Conservation (phyloP, 1,140 invertebrate species). For the Parapsyche elsis region DNA sequence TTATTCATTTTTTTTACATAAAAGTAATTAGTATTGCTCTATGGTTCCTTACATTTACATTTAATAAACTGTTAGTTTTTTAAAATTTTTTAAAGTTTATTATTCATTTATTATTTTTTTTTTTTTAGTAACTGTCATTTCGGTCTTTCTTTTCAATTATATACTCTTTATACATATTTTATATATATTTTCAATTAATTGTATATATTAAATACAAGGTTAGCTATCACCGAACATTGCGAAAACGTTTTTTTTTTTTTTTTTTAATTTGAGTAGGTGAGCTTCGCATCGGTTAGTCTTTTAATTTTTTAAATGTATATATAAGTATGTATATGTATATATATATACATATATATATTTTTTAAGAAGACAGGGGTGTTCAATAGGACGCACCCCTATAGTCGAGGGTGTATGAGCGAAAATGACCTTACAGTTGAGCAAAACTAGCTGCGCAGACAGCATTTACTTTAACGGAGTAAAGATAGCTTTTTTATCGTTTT, state of each 20-base stretch:
- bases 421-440: constrained; percentile 43
- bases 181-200: constrained; percentile 45
- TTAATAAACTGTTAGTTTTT: constrained; percentile 16
- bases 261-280: background rate
- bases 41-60: constrained; percentile 50
- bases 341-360: constrained; percentile 39
- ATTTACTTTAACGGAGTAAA: background rate
- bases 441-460: constrained; percentile 21
- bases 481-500: background rate
- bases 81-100: background rate
- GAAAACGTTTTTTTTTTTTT: background rate
- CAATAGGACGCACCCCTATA: constrained; percentile 28
- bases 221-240: no score
- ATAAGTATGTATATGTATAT: constrained; percentile 33
- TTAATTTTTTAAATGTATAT: constrained; percentile 3
- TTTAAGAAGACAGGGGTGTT: constrained; percentile 9
- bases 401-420: constrained; percentile 31
- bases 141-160: constrained; percentile 40
- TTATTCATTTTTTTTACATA: constrained; percentile 27
- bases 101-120: background rate
- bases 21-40: constrained; percentile 54
- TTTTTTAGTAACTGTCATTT: constrained; percentile 44
- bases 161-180: constrained; percentile 49
- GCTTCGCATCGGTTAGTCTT: no score
- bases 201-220: background rate